A percentile compares a stretch with the other conserved stretches of the same genome.
phyloP scores from a whole-genome alignment of 2,888 invertebrate species.

The Drepana falcataria region DNA sequence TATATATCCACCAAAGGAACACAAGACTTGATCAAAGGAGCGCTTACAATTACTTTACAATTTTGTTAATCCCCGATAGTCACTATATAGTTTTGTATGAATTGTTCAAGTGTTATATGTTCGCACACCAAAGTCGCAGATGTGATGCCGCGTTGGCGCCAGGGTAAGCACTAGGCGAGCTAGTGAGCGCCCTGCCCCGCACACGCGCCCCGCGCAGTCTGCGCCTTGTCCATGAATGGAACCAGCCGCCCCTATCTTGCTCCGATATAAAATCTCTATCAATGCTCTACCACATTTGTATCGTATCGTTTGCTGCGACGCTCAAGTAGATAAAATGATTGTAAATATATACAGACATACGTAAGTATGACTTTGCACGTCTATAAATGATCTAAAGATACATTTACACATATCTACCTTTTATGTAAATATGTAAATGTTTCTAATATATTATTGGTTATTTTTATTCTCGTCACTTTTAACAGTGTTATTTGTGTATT shows the following conservation, averaged over 20 bases:
- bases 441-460: no score
- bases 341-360: constrained; percentile 46
- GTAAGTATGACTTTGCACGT: constrained; percentile 19
- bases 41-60: no score
- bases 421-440: no score
- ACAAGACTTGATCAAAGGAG: neutral
- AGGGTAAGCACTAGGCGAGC: constrained; percentile 55
- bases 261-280: constrained; percentile 45
- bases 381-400: neutral
- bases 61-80: neutral
- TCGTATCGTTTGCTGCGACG: constrained; percentile 53
- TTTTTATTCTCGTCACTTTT: no score
- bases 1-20: neutral
- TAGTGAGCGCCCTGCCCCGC: constrained; percentile 31
- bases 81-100: neutral
- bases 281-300: constrained; percentile 52
- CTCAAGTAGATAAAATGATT: constrained; percentile 58
- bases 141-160: constrained; percentile 34
- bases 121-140: constrained; percentile 5
- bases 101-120: neutral
- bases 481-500: no score
- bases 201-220: constrained; percentile 56
- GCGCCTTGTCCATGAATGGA: constrained; percentile 70
- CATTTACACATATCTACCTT: no score
- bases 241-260: constrained; percentile 45